Evolutionary conservation across 1,140 invertebrate genomes (phyloP).

Genomic region (Hypsibius dujardini): DNA sequence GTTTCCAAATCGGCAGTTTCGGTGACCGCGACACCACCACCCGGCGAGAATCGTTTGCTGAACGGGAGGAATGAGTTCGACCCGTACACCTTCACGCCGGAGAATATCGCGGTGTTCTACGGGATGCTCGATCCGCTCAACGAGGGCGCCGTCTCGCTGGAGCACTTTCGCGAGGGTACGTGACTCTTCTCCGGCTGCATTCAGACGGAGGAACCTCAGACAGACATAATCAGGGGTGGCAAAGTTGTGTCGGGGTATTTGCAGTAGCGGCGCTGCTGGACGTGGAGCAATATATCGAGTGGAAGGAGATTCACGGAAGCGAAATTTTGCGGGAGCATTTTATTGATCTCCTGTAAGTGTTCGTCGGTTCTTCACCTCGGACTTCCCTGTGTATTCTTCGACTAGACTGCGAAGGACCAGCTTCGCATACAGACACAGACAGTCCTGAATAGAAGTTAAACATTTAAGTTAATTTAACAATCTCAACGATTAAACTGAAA

Average conservation of each 20-base stretch:
- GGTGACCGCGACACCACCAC: background rate
- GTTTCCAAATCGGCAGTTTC: background rate
- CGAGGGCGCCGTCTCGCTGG: background rate
- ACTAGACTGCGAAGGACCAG: no score
- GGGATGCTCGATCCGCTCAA: background rate
- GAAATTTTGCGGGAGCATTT: no score
- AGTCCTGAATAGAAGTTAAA: no score
- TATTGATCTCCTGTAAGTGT: no score
- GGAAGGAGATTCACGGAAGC: background rate
- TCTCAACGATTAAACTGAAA: no score
- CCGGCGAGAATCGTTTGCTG: background rate
- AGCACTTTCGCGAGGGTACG: constrained; percentile 1
- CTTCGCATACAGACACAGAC: no score
- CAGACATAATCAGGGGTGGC: no score
- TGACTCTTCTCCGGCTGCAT: background rate
- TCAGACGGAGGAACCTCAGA: no score
- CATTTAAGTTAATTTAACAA: no score
- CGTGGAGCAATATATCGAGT: constrained; percentile 8
- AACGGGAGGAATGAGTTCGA: background rate
- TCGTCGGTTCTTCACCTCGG: no score
- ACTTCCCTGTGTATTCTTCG: no score
- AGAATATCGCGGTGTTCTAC: constrained; percentile 7
- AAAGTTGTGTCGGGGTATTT: background rate
- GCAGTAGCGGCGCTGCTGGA: background rate
- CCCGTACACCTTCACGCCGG: constrained; percentile 2